phyloP scores from a whole-genome alignment of 2,888 invertebrate genomes.

The Plebejus anna region DNA sequence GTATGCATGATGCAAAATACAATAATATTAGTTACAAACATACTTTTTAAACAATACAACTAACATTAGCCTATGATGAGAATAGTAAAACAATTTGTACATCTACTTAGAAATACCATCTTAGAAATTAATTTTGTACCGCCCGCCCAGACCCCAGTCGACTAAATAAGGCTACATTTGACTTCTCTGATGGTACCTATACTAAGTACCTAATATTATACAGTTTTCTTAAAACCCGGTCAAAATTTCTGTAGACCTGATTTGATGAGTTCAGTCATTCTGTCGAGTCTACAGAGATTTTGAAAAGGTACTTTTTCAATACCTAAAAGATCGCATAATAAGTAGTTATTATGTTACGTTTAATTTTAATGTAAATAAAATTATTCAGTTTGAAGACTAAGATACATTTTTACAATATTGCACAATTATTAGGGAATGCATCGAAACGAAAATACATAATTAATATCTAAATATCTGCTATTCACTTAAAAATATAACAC shows the following conservation, averaged over 20 bases:
- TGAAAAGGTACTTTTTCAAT: background rate
- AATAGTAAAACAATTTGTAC: background rate
- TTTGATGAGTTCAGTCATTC: background rate
- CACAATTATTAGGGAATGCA: constrained; percentile 75
- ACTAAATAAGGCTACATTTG: background rate
- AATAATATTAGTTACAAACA: constrained; percentile 27
- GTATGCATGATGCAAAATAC: background rate
- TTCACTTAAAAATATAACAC: constrained; percentile 17
- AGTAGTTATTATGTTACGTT: too few species aligned
- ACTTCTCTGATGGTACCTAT: background rate
- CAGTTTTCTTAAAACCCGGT: background rate
- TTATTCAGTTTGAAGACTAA: background rate
- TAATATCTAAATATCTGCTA: constrained; percentile 26
- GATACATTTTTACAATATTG: constrained; percentile 50
- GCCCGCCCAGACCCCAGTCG: too few species aligned
- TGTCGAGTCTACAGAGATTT: background rate
- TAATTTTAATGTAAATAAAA: background rate
- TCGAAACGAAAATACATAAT: constrained; percentile 29
- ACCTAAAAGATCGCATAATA: background rate
- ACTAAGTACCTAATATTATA: background rate
- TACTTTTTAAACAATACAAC: too few species aligned
- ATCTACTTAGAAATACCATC: background rate
- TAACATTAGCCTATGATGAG: background rate
- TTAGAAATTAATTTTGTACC: background rate
- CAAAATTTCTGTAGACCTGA: background rate